Percentiles rank a stretch among this genome's conserved stretches.
Conservation (phyloP, 2,888 invertebrate genomes). For the Meliscaeva auricollis region DNA sequence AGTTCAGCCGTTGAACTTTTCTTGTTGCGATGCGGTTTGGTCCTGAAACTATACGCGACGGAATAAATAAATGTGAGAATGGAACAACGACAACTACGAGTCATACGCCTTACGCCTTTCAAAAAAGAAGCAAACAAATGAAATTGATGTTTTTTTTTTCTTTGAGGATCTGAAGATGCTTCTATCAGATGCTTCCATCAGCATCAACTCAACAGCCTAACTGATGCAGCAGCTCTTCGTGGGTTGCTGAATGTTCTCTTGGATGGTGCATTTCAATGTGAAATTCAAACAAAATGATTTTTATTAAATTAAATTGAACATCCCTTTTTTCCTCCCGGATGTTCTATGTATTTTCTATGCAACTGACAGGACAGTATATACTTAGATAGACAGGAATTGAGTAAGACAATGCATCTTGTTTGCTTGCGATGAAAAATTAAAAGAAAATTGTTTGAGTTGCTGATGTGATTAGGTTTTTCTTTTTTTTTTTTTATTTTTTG, state of each 20-base stretch:
- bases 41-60: neutral
- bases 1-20: constrained; percentile 68
- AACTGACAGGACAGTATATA: constrained; percentile 25
- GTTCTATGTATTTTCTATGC: constrained; percentile 15
- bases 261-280: constrained; percentile 36
- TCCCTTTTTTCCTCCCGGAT: neutral
- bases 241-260: neutral
- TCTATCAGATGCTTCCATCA: neutral
- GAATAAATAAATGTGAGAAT: constrained; percentile 26
- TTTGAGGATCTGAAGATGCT: constrained; percentile 23
- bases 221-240: neutral
- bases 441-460: constrained; percentile 38
- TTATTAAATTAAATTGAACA: constrained; percentile 66
- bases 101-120: constrained; percentile 2
- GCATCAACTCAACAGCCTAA: neutral
- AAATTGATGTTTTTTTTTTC: constrained; percentile 51
- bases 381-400: constrained; percentile 7
- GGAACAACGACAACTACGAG: neutral
- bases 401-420: constrained; percentile 32
- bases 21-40: constrained; percentile 22
- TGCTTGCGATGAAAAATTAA: constrained; percentile 34
- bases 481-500: neutral
- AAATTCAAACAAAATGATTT: constrained; percentile 60
- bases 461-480: constrained; percentile 40
- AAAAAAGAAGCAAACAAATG: constrained; percentile 52